Percentiles rank a stretch among this genome's conserved stretches.
Conservation (phyloP, 37 sponge, comb jelly and placozoan species). For the Oopsacas minuta region DNA sequence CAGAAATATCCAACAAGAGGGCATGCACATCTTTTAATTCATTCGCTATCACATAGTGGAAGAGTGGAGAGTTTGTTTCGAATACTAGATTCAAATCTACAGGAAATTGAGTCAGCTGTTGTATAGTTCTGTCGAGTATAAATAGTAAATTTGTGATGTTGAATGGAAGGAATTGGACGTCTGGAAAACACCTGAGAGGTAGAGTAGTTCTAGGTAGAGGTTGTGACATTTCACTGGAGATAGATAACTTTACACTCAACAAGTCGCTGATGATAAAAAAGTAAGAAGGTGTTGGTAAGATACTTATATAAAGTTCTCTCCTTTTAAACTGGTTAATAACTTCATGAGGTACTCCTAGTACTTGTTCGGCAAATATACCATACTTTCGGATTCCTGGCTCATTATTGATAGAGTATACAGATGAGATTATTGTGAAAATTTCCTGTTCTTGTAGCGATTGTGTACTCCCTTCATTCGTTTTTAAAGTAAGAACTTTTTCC, state of each 20-base stretch:
- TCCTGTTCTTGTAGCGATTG: neutral
- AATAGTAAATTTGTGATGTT: neutral
- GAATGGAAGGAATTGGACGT: neutral
- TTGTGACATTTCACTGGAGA: neutral
- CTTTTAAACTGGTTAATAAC: neutral
- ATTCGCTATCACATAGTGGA: slow-evolving; percentile 3
- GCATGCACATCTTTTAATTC: neutral
- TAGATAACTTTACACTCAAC: neutral
- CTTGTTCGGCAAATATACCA: neutral
- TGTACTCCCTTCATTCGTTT: neutral
- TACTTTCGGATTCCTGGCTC: neutral
- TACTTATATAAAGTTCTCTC: neutral
- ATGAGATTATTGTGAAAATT: neutral
- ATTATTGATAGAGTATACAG: neutral
- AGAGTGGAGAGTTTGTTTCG: neutral
- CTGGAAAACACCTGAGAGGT: neutral
- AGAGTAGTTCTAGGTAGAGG: neutral
- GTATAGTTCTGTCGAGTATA: neutral
- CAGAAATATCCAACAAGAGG: neutral
- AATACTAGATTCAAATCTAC: neutral
- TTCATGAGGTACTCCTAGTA: neutral
- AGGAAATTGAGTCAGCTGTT: neutral
- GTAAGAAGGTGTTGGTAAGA: neutral
- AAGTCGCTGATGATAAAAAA: neutral
- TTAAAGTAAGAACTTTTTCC: neutral